Evolutionary conservation across 1,140 invertebrate species (phyloP).

Genomic region (Paraescarpia echinospica): DNA sequence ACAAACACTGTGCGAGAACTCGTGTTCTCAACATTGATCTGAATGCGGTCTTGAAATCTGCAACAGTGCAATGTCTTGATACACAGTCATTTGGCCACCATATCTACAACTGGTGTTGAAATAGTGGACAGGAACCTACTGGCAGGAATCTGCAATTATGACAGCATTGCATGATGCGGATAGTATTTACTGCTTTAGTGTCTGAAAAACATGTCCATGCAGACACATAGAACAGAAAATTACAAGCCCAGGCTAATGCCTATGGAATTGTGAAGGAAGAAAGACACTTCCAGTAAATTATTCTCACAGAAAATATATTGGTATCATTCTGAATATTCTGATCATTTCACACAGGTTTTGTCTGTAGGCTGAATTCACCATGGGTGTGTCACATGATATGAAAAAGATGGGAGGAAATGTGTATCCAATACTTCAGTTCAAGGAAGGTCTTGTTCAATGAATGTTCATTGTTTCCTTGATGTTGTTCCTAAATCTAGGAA

Average conservation of each 20-base stretch:
- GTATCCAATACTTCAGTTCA: too few species aligned
- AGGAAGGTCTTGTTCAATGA: too few species aligned
- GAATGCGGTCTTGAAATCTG: slow-evolving; percentile 56
- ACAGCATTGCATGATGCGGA: background rate
- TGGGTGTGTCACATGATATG: too few species aligned
- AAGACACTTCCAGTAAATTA: background rate
- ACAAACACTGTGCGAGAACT: slow-evolving; percentile 46
- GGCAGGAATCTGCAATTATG: background rate
- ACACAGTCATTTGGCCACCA: background rate
- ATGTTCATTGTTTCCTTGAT: too few species aligned
- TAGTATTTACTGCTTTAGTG: background rate
- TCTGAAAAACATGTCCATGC: too few species aligned
- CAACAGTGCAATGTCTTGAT: background rate
- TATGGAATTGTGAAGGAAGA: background rate
- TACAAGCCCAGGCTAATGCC: background rate
- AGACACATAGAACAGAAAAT: too few species aligned
- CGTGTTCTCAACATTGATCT: slow-evolving; percentile 52
- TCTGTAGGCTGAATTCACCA: too few species aligned
- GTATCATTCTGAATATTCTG: too few species aligned
- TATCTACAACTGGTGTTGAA: background rate
- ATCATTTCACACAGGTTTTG: too few species aligned
- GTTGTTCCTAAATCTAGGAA: too few species aligned
- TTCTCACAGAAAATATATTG: too few species aligned
- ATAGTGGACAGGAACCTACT: background rate
- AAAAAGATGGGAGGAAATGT: too few species aligned